These are phyloP conservation scores for Hydriomena furcata DNA, from an alignment of 2,888 invertebrate species.

Conservation along the genomic window DNA sequence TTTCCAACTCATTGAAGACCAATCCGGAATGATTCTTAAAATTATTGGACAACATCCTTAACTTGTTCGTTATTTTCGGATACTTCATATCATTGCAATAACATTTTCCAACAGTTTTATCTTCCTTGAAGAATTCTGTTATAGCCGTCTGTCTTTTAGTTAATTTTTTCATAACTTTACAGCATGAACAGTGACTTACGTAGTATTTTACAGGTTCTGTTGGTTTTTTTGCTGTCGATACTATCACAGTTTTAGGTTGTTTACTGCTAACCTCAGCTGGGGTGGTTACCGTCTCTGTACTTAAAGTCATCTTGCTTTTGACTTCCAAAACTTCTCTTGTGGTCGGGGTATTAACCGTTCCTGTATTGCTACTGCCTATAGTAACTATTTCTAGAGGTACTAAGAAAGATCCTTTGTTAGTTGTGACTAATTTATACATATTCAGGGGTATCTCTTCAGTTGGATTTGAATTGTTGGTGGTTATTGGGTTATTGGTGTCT, in stretches of 20 bases:
- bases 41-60: slow-evolving; percentile 55
- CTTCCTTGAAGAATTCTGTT: slow-evolving; percentile 56
- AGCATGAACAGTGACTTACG: slow-evolving; percentile 62
- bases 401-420: slow-evolving; percentile 39
- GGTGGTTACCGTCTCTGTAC: slow-evolving; percentile 34
- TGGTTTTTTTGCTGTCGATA: neutral
- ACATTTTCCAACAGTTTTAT: slow-evolving; percentile 40
- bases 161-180: slow-evolving; percentile 54
- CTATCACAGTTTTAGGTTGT: neutral
- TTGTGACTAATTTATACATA: slow-evolving; percentile 50
- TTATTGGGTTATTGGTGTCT: slow-evolving; percentile 21
- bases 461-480: slow-evolving; percentile 24
- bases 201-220: neutral
- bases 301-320: neutral
- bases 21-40: slow-evolving; percentile 45
- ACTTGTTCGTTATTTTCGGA: slow-evolving; percentile 57
- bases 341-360: neutral
- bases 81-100: slow-evolving; percentile 51
- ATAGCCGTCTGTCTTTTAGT: slow-evolving; percentile 56
- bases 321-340: neutral
- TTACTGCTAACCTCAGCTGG: slow-evolving; percentile 22
- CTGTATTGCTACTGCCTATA: neutral
- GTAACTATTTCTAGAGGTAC: slow-evolving; percentile 48
- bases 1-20: slow-evolving; percentile 42
- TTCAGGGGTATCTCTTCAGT: slow-evolving; percentile 23